Evolutionary conservation across 2,113 vertebrate species (phyloP), one percentile per base, ranked within the genome.

Genomic region (Odocoileus virginianus): DNA sequence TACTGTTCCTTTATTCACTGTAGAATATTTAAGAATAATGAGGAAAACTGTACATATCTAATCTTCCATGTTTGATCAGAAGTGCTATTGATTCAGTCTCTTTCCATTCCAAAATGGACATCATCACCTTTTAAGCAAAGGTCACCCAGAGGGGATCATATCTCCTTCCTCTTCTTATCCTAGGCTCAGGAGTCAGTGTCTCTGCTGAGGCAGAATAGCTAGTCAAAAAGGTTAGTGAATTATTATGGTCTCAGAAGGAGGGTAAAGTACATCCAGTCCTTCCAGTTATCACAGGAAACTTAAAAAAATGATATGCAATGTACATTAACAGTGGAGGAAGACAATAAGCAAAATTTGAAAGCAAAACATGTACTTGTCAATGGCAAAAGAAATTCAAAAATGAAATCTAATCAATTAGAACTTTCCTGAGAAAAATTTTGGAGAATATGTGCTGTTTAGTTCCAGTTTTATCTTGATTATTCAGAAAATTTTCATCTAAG

Each of bases 401-500:
- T 64, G 71, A 84, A 84, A 88, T 89, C n/a, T 58, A 74, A 64
- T 81, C 25, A 90, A 40, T 88, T 47, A 97, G 54, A 83, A n/a
- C 1, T 89, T 93, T 85, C n/a, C 9, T 79, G 25, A 86, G 61
- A 74, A 85, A 92, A 86, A 2, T 67, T 87, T 91, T 96, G 23
- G 82, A 85, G 9, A 45, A 36, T n/a, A 88, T 5, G 11, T 71
- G 67, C 21, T 64, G 27, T 50, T 50, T 64, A 79, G 93, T 92
- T 89, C 76, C 14, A 84, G 71, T 84, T 96, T 92, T 95, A 58
- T 57, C 16, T 91, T 89, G 85, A 76, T 87, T 97, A 91, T 58
- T 14, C 40, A 89, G 25, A 87, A 96, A 89, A 87, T 43, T 81
- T 95, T 85, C 4, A 58, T 76, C 27, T n/a, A 36, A 85, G 6